Base-by-base conservation (phyloP, 2,888 invertebrate genomes). In the Uropetala carovei region DNA sequence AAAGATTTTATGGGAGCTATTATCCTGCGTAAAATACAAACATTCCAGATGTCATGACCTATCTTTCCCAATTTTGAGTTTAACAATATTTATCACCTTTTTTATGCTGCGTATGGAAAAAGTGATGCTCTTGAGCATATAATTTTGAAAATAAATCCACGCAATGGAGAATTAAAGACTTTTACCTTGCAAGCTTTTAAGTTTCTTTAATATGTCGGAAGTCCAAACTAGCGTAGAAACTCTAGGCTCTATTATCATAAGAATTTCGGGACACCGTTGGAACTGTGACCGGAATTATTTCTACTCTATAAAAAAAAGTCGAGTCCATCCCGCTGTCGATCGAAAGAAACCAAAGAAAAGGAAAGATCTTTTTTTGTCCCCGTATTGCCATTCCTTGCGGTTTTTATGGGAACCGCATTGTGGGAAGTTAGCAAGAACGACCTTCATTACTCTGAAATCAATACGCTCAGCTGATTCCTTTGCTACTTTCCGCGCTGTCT, bases 361-460 rank as follows among this genome's bases (percentile, higher is more conserved):
- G 75, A 43, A 5, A 13, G 75, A 75, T 75, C 75, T 75, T 75
- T 43, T n/a, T 75, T 75, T 75, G 75, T 75, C 27, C 75, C 75
- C 22, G 22, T 75, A 27, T 75, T 75, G 22, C 27, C 75, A 75
- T 75, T 75, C 75, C 27, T 75, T 75, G 75, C 75, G 75, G 75
- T 27, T 27, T 75, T 27, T 27, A 27, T 27, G 22, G 22, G 27
- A n/a, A 75, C 75, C 75, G 75, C 75, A 75, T 22, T 75, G 75
- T 75, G 75, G 75, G 75, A 75, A 75, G 75, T 75, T 75, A 75
- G 75, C 75, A 75, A 75, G 75, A 75, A 75, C 22, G 75, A 75
- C 75, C 75, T 75, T 75, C 75, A 75, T 75, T 75, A 75, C 27
- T 75, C 22, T 75, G 75, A 75, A 75, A 75, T 75, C 75, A 75